These are phyloP conservation scores for Synergus laeviventris DNA, from an alignment of 2,888 invertebrate genomes.

Conservation along the genomic window DNA sequence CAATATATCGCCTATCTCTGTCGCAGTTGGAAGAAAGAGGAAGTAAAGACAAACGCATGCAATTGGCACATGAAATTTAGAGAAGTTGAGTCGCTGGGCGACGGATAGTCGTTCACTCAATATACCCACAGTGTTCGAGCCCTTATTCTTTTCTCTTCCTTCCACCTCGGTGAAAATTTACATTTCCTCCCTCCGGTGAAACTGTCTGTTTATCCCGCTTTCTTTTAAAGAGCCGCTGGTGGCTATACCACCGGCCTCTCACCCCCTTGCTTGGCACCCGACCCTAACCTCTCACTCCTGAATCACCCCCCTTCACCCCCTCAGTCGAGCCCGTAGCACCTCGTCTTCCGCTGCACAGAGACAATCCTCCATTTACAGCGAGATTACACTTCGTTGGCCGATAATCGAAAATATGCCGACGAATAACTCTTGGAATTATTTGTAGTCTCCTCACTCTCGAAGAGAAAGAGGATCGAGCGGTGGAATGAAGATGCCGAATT, in stretches of 20 bases:
- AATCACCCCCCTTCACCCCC: conserved; percentile 37
- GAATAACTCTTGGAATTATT: conserved; percentile 73
- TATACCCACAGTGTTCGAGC: conserved; percentile 70
- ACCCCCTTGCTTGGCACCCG: conserved; percentile 41
- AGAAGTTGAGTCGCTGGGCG: conserved; percentile 62
- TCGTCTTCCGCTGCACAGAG: conserved; percentile 62
- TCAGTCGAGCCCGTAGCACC: conserved; percentile 57
- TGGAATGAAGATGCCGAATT: conserved; percentile 31
- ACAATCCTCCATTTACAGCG: conserved; percentile 73
- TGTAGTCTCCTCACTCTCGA: conserved; percentile 49
- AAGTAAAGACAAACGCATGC: conserved; percentile 71
- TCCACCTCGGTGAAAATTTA: conserved; percentile 75
- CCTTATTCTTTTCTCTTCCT: conserved; percentile 74
- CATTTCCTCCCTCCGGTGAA: conserved; percentile 73
- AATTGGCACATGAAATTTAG: conserved; percentile 76
- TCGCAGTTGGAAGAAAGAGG: conserved; percentile 55
- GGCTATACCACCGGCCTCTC: conserved; percentile 60
- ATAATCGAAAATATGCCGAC: conserved; percentile 75
- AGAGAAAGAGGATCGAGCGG: conserved; percentile 44
- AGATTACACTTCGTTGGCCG: conserved; percentile 75
- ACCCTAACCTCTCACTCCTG: conserved; percentile 46
- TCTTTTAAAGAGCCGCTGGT: conserved; percentile 74
- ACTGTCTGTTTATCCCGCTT: conserved; percentile 76
- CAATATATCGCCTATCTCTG: conserved; percentile 17
- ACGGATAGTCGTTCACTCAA: conserved; percentile 66